Conservation (phyloP, 2,888 invertebrate species). For the Dioctria rufipes region DNA sequence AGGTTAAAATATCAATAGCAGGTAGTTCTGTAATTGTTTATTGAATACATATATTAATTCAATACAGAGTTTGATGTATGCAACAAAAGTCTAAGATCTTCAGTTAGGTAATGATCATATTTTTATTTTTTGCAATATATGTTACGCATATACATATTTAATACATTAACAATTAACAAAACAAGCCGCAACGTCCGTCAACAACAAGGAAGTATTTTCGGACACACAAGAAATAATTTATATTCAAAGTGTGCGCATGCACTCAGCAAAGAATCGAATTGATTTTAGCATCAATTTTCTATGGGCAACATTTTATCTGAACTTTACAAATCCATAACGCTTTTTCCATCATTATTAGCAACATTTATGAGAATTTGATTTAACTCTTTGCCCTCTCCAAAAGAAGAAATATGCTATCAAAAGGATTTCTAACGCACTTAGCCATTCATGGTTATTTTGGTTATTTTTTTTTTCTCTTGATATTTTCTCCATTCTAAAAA, state of each 20-base stretch:
- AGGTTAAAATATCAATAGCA: too few relatives aligned
- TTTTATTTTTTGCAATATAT: too few relatives aligned
- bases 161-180: too few relatives aligned
- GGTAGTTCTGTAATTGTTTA: too few relatives aligned
- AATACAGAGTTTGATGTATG: too few relatives aligned
- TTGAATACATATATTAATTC: too few relatives aligned
- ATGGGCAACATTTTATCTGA: conserved; percentile 13
- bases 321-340: neutral
- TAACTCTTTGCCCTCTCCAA: conserved; percentile 1
- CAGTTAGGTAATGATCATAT: too few relatives aligned
- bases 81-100: too few relatives aligned
- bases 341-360: conserved; percentile 10
- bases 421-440: neutral
- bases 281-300: conserved; percentile 4
- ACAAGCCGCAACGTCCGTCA: neutral
- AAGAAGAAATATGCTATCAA: neutral
- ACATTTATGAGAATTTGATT: conserved; percentile 14
- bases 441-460: too few relatives aligned
- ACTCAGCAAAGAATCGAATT: conserved; percentile 3
- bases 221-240: neutral
- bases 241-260: neutral
- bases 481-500: too few relatives aligned
- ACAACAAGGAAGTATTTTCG: neutral
- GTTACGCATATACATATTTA: too few relatives aligned
- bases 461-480: too few relatives aligned